A percentile compares a stretch with the other conserved stretches of the same genome.
Evolutionary conservation across 2,113 vertebrate species (phyloP).

Genomic region (Labrus mixtus): DNA sequence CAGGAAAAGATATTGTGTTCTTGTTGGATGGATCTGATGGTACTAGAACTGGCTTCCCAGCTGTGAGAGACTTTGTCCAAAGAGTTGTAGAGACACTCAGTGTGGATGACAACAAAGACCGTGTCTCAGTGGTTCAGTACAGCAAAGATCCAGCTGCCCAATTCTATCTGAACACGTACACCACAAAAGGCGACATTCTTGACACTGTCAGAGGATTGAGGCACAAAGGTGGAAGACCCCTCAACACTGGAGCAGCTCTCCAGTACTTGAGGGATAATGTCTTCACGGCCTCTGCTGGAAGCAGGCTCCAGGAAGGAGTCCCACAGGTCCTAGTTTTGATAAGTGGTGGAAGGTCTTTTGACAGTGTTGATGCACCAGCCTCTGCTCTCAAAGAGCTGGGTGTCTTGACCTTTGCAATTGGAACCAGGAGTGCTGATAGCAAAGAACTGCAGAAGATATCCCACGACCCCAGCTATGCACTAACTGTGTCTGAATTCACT

Average conservation of each 20-base stretch:
- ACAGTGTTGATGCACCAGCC: conserved; percentile 63
- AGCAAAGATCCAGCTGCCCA: conserved; percentile 51
- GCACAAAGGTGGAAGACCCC: conserved; percentile 68
- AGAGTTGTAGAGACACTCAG: conserved; percentile 58
- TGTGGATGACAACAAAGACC: conserved; percentile 53
- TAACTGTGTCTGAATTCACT: conserved; percentile 72
- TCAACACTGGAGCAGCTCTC: conserved; percentile 85
- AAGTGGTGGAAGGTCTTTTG: conserved; percentile 65
- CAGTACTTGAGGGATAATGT: conserved; percentile 80
- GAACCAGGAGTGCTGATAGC: conserved; percentile 31
- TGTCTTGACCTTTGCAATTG: conserved; percentile 53
- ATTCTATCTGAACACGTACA: conserved; percentile 63
- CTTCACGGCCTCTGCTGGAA: conserved; percentile 85
- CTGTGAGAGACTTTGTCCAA: conserved; percentile 61
- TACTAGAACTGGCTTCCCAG: conserved; percentile 37
- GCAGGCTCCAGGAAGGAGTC: conserved; percentile 83
- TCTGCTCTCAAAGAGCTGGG: conserved; percentile 67
- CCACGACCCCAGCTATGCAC: not conserved
- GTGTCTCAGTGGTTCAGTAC: conserved; percentile 63
- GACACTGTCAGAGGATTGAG: conserved; percentile 41
- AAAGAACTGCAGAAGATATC: conserved; percentile 50
- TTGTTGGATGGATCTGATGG: conserved; percentile 78
- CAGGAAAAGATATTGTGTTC: conserved; percentile 61
- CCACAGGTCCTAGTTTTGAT: conserved; percentile 83
- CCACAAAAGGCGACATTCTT: conserved; percentile 48